These are phyloP conservation scores for Dendroctonus ponderosae DNA, from an alignment of 1,140 invertebrate genomes.

Conservation along the genomic window DNA sequence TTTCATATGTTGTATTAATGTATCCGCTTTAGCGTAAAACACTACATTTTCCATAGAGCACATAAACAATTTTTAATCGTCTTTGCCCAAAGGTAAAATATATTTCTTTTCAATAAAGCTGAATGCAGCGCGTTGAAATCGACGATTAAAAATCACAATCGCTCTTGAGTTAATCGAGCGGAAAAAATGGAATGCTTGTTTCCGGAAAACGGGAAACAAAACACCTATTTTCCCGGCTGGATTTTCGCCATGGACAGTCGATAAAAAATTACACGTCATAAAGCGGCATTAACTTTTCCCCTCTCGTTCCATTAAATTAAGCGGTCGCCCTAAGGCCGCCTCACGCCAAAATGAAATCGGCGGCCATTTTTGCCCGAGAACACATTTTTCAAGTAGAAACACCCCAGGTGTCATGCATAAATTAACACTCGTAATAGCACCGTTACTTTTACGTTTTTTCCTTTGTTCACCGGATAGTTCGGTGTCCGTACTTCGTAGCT, in stretches of 20 bases:
- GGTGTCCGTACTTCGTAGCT: no score
- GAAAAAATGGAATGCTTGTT: constrained; percentile 8
- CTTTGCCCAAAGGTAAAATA: not conserved
- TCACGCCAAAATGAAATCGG: constrained; percentile 23
- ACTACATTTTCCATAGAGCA: not conserved
- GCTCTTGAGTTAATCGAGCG: not conserved
- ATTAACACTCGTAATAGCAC: constrained; percentile 7
- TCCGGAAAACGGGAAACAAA: constrained; percentile 4
- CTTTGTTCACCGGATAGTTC: no score
- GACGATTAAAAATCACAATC: not conserved
- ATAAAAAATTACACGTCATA: constrained; percentile 27
- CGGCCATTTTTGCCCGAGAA: constrained; percentile 23
- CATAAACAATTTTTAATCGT: not conserved
- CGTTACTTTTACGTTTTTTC: no score
- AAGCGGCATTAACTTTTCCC: constrained; percentile 25
- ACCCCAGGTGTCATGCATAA: constrained; percentile 30
- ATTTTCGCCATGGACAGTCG: constrained; percentile 6
- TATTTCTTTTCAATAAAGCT: not conserved
- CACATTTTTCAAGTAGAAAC: constrained; percentile 27
- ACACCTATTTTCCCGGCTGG: constrained; percentile 3
- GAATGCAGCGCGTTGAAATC: not conserved
- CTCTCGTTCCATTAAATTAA: constrained; percentile 27
- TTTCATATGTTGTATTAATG: no score
- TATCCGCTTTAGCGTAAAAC: not conserved
- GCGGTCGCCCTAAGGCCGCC: constrained; percentile 12